Base-by-base conservation (phyloP, 2,797 vertebrate genomes). In the Sebastes dallii region DNA sequence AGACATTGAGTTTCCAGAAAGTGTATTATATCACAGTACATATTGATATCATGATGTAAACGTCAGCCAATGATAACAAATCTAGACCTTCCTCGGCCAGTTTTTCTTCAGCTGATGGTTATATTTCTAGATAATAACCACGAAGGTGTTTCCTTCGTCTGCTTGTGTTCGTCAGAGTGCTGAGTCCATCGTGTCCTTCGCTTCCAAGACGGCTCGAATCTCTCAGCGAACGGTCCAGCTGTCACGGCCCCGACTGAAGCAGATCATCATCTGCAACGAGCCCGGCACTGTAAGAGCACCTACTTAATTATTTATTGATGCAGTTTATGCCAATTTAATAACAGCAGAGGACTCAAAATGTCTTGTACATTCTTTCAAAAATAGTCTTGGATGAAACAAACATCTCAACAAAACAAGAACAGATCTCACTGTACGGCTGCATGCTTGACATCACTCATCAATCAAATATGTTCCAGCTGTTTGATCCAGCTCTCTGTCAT, bases 191-290 rank as follows among this genome's bases (percentile, higher is more conserved):
- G 69, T 96, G 73, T 86, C 93, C 5, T 3, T 14, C 0, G 22
- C 78, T 3, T 86, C 92, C 0, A 80, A 75, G 85, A 81, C 14
- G 3, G 89, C 92, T 50, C 22, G 4, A 0, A 42, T 86, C 67
- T 94, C 91, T 1, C 76, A 72, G 0, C 89, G 96, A 42, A 80
- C 94, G 59, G 20, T 93, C 61, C 81, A 67, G 50, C 95, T 98
- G 0, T 91, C 96, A 2, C 78, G 93, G 80, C 96, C 97, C 18
- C 88, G 79, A 46, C 8, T 95, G 79, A 96, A 87, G 89, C 66
- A 88, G 75, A 78, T 81, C 81, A 86, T 66, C 55, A 66, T 94
- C 77, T 95, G 91, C 92, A 89, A 78, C 8, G 84, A 91, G 3
- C 72, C 77, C 11, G 79, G 90, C 71, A 91, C 80, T 0, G 97